These are phyloP conservation scores for Numenius phaeopus DNA, from an alignment of 2,797 vertebrate genomes.

Conservation along the genomic window DNA sequence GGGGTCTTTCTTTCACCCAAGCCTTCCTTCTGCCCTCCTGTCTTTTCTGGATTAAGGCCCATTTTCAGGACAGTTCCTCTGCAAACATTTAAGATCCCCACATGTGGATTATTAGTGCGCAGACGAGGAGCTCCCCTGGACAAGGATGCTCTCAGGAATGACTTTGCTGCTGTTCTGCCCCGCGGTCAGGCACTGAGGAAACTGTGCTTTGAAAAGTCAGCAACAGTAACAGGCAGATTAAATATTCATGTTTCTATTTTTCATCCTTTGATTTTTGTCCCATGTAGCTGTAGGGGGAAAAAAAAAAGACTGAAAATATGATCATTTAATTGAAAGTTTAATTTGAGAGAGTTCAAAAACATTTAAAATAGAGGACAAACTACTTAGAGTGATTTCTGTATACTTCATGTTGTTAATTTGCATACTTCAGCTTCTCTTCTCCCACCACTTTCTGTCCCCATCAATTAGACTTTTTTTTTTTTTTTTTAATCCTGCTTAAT, in stretches of 20 bases:
- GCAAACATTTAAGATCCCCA: background rate
- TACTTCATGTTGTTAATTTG: conserved; percentile 1
- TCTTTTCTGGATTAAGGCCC: background rate
- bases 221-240: background rate
- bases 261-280: conserved; percentile 35
- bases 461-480: conserved; percentile 30
- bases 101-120: too few relatives aligned
- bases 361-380: background rate
- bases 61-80: background rate
- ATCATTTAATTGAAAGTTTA: background rate
- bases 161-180: background rate
- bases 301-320: background rate
- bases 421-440: conserved; percentile 31
- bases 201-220: background rate
- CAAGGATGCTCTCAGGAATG: background rate
- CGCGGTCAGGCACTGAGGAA: background rate
- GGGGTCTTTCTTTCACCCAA: background rate
- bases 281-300: background rate
- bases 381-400: background rate
- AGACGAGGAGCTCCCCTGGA: background rate
- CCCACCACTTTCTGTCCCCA: conserved; percentile 20
- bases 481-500: conserved; percentile 49
- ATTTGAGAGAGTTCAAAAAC: conserved; percentile 7
- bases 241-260: background rate
- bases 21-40: background rate